Evolutionary conservation across 2,797 vertebrate species (phyloP).

Genomic region (Microctenopoma stevenorrisi): DNA sequence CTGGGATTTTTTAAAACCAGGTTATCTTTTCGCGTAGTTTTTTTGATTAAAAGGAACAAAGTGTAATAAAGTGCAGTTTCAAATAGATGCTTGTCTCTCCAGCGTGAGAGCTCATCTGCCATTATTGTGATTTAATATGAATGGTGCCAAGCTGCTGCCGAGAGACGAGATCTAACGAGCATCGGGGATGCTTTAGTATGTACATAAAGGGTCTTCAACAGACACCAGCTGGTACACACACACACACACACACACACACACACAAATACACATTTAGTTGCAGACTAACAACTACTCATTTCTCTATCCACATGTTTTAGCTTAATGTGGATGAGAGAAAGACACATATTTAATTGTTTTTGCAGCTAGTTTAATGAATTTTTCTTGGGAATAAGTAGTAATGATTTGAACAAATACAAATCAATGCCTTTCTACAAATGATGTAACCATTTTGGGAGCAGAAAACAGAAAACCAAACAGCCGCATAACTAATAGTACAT

Average conservation of each 20-base stretch:
- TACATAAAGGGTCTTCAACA: slow-evolving; percentile 78
- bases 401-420: slow-evolving; percentile 88
- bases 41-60: slow-evolving; percentile 87
- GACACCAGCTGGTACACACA: slow-evolving; percentile 38
- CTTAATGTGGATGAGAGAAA: slow-evolving; percentile 78
- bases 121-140: slow-evolving; percentile 85
- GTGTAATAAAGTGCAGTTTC: slow-evolving; percentile 83
- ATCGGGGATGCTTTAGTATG: slow-evolving; percentile 78
- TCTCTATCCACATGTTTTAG: slow-evolving; percentile 70
- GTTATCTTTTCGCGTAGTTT: slow-evolving; percentile 79
- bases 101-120: slow-evolving; percentile 72
- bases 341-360: slow-evolving; percentile 67
- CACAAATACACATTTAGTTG: slow-evolving; percentile 49
- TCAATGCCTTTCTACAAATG: slow-evolving; percentile 71
- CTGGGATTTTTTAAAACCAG: slow-evolving; percentile 81
- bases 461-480: slow-evolving; percentile 38
- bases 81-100: slow-evolving; percentile 79
- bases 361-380: slow-evolving; percentile 81
- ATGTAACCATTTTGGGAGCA: slow-evolving; percentile 33
- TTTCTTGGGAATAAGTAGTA: slow-evolving; percentile 78
- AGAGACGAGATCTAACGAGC: slow-evolving; percentile 82
- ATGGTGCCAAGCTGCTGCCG: slow-evolving; percentile 74
- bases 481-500: background rate
- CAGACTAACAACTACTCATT: slow-evolving; percentile 59
- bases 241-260: slow-evolving; percentile 21